phyloP scores from a whole-genome alignment of 1,140 invertebrate genomes.

The Drosophila nigrodunni region DNA sequence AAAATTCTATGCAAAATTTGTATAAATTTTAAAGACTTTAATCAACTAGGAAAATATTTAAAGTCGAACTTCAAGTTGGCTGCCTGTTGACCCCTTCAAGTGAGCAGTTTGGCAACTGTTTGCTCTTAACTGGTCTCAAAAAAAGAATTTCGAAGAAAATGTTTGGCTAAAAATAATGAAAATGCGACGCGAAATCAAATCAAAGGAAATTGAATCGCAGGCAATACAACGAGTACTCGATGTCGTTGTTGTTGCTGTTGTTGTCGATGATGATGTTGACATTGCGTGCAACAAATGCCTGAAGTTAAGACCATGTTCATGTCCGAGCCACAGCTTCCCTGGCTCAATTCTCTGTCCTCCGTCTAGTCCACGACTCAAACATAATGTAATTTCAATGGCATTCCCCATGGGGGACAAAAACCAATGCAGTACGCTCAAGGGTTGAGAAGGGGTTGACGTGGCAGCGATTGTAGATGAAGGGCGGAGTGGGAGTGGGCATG shows the following conservation, averaged over 20 bases:
- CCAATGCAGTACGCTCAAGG: constrained; percentile 30
- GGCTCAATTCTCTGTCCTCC: neutral
- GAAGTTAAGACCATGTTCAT: constrained; percentile 35
- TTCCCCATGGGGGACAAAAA: constrained; percentile 39
- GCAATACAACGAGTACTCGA: constrained; percentile 26
- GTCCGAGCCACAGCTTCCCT: constrained; percentile 32
- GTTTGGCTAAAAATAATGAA: constrained; percentile 56
- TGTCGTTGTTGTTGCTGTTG: constrained; percentile 9
- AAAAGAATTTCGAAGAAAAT: constrained; percentile 3
- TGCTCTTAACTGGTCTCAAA: neutral
- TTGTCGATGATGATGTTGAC: constrained; percentile 65
- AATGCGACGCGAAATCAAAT: constrained; percentile 53
- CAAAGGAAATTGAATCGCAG: constrained; percentile 77
- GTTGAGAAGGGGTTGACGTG: constrained; percentile 19
- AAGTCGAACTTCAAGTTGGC: neutral
- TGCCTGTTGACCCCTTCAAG: constrained; percentile 24
- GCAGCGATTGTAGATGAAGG: neutral
- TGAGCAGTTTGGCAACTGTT: constrained; percentile 5
- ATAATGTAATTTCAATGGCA: constrained; percentile 68
- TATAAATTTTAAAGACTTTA: neutral
- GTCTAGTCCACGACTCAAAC: constrained; percentile 12
- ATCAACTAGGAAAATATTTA: no score
- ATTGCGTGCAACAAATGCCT: constrained; percentile 75
- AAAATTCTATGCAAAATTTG: neutral
- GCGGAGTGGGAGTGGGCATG: constrained; percentile 16